phyloP scores from a whole-genome alignment of 1,140 invertebrate species.

The Aphidius ervi region DNA sequence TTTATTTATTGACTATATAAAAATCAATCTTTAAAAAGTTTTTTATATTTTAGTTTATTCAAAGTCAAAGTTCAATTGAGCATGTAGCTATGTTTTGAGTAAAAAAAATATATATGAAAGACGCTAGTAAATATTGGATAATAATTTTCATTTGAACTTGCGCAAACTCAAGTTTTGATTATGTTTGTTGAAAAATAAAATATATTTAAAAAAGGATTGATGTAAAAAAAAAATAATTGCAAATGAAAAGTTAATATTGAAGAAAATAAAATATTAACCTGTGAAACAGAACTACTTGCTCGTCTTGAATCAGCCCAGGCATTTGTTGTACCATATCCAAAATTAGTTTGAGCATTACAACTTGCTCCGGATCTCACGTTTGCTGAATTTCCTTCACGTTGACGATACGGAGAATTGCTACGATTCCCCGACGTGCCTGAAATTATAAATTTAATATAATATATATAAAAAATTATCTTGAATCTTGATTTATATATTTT shows the following conservation, averaged over 20 bases:
- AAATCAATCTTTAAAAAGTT: neutral
- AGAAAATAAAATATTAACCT: conserved; percentile 40
- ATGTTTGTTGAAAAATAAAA: no score
- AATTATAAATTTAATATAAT: conserved; percentile 17
- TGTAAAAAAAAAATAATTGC: no score
- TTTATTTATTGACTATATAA: conserved; percentile 4
- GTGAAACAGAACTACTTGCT: conserved; percentile 69
- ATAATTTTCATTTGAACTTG: no score
- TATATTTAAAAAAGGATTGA: no score
- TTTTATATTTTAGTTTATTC: no score
- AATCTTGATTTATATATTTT: neutral
- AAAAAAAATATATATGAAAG: no score
- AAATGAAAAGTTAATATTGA: no score
- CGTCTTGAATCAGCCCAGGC: conserved; percentile 60
- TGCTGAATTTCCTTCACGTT: conserved; percentile 40
- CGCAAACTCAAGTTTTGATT: no score
- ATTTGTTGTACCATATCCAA: conserved; percentile 51
- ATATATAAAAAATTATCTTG: neutral
- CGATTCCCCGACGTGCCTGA: conserved; percentile 52
- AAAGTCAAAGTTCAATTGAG: no score
- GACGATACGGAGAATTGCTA: conserved; percentile 61
- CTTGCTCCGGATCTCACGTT: conserved; percentile 51
- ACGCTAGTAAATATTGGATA: no score
- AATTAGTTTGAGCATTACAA: conserved; percentile 44
- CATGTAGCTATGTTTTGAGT: neutral